Evolutionary conservation across 1,140 invertebrate genomes (phyloP).

Genomic region (Wiebesia pumilae): DNA sequence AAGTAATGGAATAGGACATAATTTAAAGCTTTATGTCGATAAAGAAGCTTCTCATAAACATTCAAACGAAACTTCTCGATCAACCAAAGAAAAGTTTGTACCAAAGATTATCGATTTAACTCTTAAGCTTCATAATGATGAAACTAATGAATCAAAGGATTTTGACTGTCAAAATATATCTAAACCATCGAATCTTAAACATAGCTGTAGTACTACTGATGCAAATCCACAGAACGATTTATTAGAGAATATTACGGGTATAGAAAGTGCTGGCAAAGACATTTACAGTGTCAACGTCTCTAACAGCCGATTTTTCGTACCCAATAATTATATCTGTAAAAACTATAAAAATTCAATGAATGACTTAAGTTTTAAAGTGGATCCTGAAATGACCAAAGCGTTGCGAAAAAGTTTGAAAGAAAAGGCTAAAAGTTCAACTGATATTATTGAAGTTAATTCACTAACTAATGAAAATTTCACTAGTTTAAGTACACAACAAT

Average conservation of each 20-base stretch:
- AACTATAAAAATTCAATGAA: conserved; percentile 61
- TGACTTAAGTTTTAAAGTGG: conserved; percentile 65
- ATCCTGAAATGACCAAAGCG: conserved; percentile 64
- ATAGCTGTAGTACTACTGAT: not conserved
- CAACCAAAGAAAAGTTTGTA: conserved; percentile 32
- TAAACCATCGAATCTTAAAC: not conserved
- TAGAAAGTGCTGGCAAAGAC: conserved; percentile 56
- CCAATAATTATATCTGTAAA: conserved; percentile 62
- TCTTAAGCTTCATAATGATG: conserved; percentile 24
- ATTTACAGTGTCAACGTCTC: conserved; percentile 64
- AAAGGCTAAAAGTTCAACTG: conserved; percentile 22
- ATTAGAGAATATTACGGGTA: conserved; percentile 60
- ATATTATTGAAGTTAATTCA: conserved; percentile 3
- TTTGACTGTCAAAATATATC: not conserved
- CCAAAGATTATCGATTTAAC: conserved; percentile 45
- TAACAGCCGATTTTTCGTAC: conserved; percentile 66
- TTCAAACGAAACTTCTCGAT: not conserved
- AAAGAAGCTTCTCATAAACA: not conserved
- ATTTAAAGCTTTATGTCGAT: not conserved
- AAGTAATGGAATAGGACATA: not conserved
- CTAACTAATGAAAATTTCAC: not conserved
- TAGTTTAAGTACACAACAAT: not conserved
- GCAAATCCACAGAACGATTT: conserved; percentile 49
- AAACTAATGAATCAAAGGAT: not conserved
- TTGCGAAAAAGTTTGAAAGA: conserved; percentile 60